Evolutionary conservation across 2,797 vertebrate species (phyloP), one percentile per base, ranked within the genome.

Genomic region (Sardinella longiceps): DNA sequence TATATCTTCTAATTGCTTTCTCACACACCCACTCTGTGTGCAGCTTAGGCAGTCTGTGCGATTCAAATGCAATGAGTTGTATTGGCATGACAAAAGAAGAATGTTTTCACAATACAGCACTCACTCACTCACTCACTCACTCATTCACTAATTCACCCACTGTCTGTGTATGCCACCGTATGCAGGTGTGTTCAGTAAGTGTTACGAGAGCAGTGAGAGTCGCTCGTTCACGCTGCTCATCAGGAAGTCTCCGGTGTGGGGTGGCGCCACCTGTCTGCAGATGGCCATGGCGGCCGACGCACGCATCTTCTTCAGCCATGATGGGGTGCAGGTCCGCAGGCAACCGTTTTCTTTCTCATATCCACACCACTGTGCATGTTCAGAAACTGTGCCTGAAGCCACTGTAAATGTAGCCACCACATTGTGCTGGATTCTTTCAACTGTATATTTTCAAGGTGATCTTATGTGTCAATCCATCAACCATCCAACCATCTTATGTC

Each of bases 221-320:
- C 92, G 96, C n/a, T 95, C 97, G 0, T 95, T 96, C 80, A 94
- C 92, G 12, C 92, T 98, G n/a, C 94, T 98, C 11, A 96, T 98
- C 3, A 94, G 94, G 66, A 93, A 92, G 82, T 96, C 95, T 80
- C 28, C 81, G 0, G 86, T 95, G 20, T 96, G 95, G 95, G 93
- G 92, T 0, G 92, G 91, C 0, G 94, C 95, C 66, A 98, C 97
- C 39, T 97, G 97, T 87, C 94, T 98, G 3, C 96, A 97, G 91
- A 95, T 98, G 82, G 97, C 96, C 82, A 95, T 94, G 89, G 91
- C 93, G 0, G 96, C 96, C 0, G 97, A 97, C 0, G 95, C 97
- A 0, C 94, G 96, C 0, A 91, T 93, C 80, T 98, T 98, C 94
- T 97, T 98, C 85, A 97, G 97, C 84, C 95, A 98, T 7, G 97